Conservation (phyloP, 2,113 vertebrate species). For the Pycnonotus jocosus region DNA sequence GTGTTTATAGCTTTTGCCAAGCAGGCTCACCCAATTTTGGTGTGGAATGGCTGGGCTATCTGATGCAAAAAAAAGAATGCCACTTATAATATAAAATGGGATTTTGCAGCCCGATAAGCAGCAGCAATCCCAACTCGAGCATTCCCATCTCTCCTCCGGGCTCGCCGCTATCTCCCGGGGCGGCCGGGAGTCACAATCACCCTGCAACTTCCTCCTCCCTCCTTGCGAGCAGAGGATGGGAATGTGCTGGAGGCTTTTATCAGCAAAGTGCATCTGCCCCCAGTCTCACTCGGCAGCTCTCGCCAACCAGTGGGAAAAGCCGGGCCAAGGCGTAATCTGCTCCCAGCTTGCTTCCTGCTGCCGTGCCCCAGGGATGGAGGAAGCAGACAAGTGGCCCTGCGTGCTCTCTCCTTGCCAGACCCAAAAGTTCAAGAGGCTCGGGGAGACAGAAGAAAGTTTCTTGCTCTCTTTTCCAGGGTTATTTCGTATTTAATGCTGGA, state of each 20-base stretch:
- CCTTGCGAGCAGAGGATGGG: constrained; percentile 26
- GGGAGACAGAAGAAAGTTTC: background rate
- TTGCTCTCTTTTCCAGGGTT: background rate
- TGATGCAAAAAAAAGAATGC: background rate
- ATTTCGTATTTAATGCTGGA: background rate
- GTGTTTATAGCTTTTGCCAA: background rate
- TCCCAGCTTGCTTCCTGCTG: constrained; percentile 52
- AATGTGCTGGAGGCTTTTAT: constrained; percentile 56
- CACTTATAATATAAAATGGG: accelerated
- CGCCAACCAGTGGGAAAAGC: constrained; percentile 49
- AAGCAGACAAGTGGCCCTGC: constrained; percentile 50
- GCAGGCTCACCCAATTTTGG: background rate
- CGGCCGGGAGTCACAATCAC: background rate
- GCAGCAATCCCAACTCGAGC: background rate
- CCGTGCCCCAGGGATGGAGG: constrained; percentile 50
- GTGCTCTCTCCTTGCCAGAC: constrained; percentile 4
- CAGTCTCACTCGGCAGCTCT: constrained; percentile 8
- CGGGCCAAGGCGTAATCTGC: constrained; percentile 39
- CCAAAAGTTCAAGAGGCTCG: constrained; percentile 20
- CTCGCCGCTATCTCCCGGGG: background rate
- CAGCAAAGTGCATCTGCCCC: constrained; percentile 56
- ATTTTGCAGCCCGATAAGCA: background rate
- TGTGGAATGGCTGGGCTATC: background rate
- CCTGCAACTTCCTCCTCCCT: constrained; percentile 39
- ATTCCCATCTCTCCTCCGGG: background rate